Conservation (phyloP, 2,888 invertebrate species). For the Acanthopleura granulata region DNA sequence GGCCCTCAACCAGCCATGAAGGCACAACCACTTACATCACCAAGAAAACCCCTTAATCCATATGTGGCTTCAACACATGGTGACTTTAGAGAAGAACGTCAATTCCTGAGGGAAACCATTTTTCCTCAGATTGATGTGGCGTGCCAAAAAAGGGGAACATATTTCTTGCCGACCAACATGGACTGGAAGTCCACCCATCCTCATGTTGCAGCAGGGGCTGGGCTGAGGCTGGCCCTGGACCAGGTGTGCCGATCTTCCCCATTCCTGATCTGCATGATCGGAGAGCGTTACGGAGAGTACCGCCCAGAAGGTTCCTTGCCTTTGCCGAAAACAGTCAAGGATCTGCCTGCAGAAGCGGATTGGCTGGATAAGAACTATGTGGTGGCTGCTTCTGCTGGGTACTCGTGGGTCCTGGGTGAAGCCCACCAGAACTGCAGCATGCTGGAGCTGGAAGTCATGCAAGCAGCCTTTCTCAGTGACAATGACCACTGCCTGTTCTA, state of each 20-base stretch:
- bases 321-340: conserved; percentile 35
- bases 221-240: conserved; percentile 53
- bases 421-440: conserved; percentile 58
- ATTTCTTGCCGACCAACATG: conserved; percentile 60
- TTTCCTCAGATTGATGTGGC: conserved; percentile 56
- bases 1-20: no score
- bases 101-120: conserved; percentile 45
- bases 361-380: conserved; percentile 60
- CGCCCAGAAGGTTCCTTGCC: conserved; percentile 39
- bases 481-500: conserved; percentile 61
- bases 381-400: conserved; percentile 59
- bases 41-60: conserved; percentile 45
- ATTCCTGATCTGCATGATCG: conserved; percentile 63
- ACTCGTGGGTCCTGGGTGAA: conserved; percentile 62
- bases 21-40: background rate
- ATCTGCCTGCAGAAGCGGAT: conserved; percentile 27
- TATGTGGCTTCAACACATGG: conserved; percentile 55
- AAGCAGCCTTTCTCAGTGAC: conserved; percentile 54
- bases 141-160: conserved; percentile 52
- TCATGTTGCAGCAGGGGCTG: conserved; percentile 44
- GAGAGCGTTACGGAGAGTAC: conserved; percentile 64
- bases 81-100: conserved; percentile 52
- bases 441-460: conserved; percentile 64
- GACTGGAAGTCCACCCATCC: conserved; percentile 51
- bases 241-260: conserved; percentile 56